A percentile compares a stretch with the other conserved stretches of the same genome.
phyloP scores from a whole-genome alignment of 2,888 invertebrate genomes.

The Argyra leucocephala region DNA sequence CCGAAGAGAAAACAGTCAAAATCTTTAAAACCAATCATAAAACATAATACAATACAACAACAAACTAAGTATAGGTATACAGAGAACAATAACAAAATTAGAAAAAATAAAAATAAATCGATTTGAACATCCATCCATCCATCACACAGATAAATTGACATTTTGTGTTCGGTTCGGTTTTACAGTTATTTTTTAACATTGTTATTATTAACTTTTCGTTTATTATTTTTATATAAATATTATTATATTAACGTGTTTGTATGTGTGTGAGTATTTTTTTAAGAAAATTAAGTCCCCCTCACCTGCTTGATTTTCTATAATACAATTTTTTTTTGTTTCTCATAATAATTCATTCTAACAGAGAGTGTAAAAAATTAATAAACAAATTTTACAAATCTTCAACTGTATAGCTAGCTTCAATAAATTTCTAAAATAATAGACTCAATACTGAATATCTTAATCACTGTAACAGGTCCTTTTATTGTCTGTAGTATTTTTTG shows the following conservation, averaged over 20 bases:
- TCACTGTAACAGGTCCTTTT: no score
- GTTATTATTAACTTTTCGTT: background rate
- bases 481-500: no score
- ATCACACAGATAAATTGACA: background rate
- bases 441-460: no score
- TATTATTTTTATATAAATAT: background rate
- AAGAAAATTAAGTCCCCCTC: background rate
- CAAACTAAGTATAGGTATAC: no score
- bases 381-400: no score
- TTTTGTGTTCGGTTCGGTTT: background rate
- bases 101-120: background rate
- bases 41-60: background rate
- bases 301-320: background rate
- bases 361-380: no score
- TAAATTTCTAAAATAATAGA: no score
- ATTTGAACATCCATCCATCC: constrained; percentile 2
- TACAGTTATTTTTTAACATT: background rate
- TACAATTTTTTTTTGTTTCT: no score
- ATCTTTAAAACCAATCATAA: constrained; percentile 6
- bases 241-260: background rate
- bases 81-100: no score
- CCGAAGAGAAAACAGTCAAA: background rate
- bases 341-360: no score
- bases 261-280: background rate
- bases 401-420: no score